phyloP scores from a whole-genome alignment of 2,888 invertebrate genomes.

The Orchesella flavescens region DNA sequence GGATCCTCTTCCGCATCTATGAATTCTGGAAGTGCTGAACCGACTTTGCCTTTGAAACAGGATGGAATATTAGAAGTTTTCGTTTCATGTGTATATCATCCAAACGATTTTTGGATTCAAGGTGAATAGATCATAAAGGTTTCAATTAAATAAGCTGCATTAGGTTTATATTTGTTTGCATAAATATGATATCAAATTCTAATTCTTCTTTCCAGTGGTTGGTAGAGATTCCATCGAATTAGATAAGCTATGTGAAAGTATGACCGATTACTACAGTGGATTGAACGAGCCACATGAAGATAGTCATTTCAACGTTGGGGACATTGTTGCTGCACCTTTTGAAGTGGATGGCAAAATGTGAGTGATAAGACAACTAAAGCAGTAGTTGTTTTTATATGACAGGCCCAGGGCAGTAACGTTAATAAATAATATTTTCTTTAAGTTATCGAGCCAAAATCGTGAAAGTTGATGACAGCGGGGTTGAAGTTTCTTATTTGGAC shows the following conservation, averaged over 20 bases:
- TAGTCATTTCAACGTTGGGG: slow-evolving; percentile 77
- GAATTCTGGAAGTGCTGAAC: slow-evolving; percentile 40
- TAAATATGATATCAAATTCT: not conserved
- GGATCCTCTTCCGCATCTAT: not conserved
- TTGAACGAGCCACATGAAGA: slow-evolving; percentile 64
- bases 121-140: slow-evolving; percentile 74
- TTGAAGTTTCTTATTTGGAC: slow-evolving; percentile 86
- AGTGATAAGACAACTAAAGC: slow-evolving; percentile 1
- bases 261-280: slow-evolving; percentile 85
- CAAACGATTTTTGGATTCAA: slow-evolving; percentile 90
- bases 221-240: slow-evolving; percentile 84
- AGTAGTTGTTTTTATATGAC: too few relatives aligned
- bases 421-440: slow-evolving; percentile 51
- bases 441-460: slow-evolving; percentile 88
- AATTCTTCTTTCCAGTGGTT: slow-evolving; percentile 72
- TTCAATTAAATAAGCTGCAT: slow-evolving; percentile 3
- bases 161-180: slow-evolving; percentile 23
- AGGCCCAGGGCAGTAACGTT: too few relatives aligned
- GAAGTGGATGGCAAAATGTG: slow-evolving; percentile 81
- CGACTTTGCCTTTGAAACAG: slow-evolving; percentile 44
- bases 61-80: slow-evolving; percentile 86
- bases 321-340: slow-evolving; percentile 89
- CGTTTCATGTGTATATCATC: slow-evolving; percentile 88
- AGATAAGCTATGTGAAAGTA: slow-evolving; percentile 85
- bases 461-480: slow-evolving; percentile 79